Conservation (phyloP, 2,797 vertebrate genomes). For the Diceros bicornis region DNA sequence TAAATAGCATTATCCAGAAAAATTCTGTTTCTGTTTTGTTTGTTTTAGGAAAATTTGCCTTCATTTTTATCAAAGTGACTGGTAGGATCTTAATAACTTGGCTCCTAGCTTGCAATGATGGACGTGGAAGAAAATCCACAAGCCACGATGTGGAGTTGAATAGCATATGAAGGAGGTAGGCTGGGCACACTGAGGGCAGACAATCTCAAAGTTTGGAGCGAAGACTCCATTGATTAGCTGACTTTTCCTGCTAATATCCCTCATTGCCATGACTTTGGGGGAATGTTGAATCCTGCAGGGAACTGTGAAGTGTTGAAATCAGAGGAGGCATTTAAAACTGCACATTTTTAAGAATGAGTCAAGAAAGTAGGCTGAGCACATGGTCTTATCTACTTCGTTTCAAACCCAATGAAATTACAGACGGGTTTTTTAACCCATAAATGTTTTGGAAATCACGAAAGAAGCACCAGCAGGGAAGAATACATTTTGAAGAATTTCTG, state of each 20-base stretch:
- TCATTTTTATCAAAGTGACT: neutral
- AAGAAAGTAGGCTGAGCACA: neutral
- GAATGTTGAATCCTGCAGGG: neutral
- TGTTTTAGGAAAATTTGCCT: neutral
- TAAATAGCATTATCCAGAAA: neutral
- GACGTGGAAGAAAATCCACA: neutral
- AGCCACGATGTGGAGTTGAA: neutral
- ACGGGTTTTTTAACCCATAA: conserved; percentile 11
- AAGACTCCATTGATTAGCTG: neutral
- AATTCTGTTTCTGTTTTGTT: neutral
- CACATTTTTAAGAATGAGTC: neutral
- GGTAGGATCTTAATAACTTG: neutral
- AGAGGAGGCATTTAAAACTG: conserved; percentile 6
- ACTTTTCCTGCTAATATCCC: neutral
- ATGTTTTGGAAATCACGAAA: neutral
- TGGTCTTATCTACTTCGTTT: neutral
- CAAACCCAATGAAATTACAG: neutral
- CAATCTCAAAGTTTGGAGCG: neutral
- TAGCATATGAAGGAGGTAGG: neutral
- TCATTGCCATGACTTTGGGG: neutral
- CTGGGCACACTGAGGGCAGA: neutral
- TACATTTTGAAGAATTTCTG: conserved; percentile 31
- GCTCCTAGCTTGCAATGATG: neutral
- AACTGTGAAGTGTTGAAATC: neutral
- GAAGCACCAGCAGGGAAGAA: neutral